Evolutionary conservation across 2,113 vertebrate genomes (phyloP).

Genomic region (Paradisaea rubra): DNA sequence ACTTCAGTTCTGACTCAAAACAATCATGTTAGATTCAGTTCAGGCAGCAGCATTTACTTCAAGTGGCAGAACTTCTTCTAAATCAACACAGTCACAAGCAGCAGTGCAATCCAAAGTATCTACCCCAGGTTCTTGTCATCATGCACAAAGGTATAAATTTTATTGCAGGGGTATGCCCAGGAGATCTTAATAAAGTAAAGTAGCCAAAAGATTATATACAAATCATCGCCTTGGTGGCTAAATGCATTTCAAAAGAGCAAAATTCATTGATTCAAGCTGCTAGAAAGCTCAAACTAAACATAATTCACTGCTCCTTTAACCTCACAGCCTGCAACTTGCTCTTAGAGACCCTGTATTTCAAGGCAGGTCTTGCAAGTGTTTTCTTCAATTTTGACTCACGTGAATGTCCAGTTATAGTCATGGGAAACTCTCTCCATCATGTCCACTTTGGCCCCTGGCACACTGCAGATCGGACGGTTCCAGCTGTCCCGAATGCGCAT

Average conservation of each 20-base stretch:
- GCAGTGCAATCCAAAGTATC: background rate
- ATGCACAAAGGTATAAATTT: background rate
- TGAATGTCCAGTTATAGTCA: slow-evolving; percentile 95
- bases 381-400: slow-evolving; percentile 72
- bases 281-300: background rate
- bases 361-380: background rate
- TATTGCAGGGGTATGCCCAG: background rate
- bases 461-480: slow-evolving; percentile 92
- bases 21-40: background rate
- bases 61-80: background rate
- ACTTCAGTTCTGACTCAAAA: background rate
- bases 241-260: background rate
- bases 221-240: background rate
- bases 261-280: background rate
- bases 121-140: background rate
- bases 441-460: slow-evolving; percentile 90
- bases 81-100: background rate
- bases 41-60: background rate
- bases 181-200: background rate
- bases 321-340: background rate
- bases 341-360: background rate
- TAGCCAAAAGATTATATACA: background rate
- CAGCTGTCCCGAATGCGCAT: slow-evolving; percentile 96
- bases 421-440: slow-evolving; percentile 83
- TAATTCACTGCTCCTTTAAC: background rate